These are phyloP conservation scores for Sebastes nivosus DNA, from an alignment of 2,797 vertebrate genomes.

Conservation along the genomic window DNA sequence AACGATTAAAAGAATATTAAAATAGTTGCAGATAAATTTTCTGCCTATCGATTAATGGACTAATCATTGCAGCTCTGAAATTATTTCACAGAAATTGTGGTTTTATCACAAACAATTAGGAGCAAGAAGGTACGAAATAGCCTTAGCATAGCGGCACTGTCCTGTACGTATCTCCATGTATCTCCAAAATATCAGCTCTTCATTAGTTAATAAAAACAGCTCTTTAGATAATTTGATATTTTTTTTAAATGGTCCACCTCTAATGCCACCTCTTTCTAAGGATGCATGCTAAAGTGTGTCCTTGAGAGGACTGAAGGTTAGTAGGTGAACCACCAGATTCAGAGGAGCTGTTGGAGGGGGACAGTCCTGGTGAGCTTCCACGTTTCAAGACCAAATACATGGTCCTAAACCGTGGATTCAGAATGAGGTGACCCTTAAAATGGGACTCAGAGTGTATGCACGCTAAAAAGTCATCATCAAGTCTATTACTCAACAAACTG, in stretches of 20 bases:
- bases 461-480: not conserved
- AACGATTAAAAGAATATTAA: no score
- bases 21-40: no score
- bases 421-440: not conserved
- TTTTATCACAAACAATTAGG: no score
- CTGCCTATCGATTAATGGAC: no score
- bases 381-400: not conserved
- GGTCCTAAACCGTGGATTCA: rapidly evolving
- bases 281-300: not conserved
- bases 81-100: rapidly evolving
- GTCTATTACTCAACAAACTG: not conserved
- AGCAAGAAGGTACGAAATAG: not conserved
- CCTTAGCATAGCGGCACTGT: no score
- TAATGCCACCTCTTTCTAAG: not conserved
- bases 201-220: not conserved
- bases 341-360: not conserved
- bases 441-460: not conserved
- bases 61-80: no score
- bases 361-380: not conserved
- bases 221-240: not conserved
- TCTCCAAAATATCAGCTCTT: not conserved
- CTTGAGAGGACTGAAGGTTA: not conserved
- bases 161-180: not conserved
- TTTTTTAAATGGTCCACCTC: not conserved
- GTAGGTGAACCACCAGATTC: not conserved